Conservation (phyloP, 2,113 vertebrate species). For the Eulacestoma nigropectus region DNA sequence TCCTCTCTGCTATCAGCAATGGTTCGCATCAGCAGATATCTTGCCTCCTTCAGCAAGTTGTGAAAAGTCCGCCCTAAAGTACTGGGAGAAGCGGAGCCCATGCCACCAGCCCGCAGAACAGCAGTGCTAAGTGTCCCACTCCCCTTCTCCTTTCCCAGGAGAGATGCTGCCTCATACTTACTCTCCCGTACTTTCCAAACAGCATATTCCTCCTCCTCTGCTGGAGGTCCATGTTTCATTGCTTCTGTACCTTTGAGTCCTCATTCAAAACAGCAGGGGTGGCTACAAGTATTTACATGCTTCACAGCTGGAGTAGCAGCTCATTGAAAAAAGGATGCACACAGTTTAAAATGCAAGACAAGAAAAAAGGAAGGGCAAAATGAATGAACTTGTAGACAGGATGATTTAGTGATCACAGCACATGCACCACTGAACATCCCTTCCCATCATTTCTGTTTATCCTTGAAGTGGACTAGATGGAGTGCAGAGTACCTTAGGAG, state of each 20-base stretch:
- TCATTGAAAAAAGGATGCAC: not conserved
- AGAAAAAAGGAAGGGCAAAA: not conserved
- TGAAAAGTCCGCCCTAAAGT: not conserved
- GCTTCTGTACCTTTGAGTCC: not conserved
- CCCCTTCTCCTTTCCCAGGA: not conserved
- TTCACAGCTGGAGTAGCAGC: not conserved
- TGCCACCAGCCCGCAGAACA: not conserved
- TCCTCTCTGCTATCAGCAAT: not conserved
- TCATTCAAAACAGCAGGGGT: not conserved
- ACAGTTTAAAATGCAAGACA: not conserved
- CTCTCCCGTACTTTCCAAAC: not conserved
- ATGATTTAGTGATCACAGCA: not conserved
- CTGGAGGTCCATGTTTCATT: not conserved
- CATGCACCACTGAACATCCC: rapidly evolving
- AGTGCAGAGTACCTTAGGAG: not conserved
- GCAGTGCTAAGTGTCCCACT: not conserved
- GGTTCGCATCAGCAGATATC: rapidly evolving
- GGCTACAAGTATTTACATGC: not conserved
- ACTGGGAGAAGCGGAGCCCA: not conserved
- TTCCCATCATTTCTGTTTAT: not conserved
- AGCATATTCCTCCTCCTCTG: not conserved
- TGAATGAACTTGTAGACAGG: not conserved
- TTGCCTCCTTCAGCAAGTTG: not conserved
- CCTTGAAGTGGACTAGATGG: not conserved
- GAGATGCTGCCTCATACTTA: not conserved